Evolutionary conservation across 2,113 vertebrate species (phyloP), one percentile per base, ranked within the genome.

Genomic region (Chloropsis cyanopogon): DNA sequence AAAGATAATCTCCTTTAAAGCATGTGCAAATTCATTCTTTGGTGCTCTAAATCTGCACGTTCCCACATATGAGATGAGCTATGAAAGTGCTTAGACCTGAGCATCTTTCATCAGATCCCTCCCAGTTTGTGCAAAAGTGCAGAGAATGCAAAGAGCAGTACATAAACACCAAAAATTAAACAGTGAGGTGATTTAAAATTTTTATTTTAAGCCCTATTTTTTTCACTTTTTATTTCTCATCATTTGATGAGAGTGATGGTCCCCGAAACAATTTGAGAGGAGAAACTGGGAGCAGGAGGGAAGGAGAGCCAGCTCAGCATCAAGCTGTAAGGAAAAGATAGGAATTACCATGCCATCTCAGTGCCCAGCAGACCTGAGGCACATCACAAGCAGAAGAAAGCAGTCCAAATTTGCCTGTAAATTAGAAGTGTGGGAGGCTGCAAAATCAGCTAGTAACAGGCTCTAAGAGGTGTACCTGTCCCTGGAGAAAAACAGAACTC

Each of bases 291-390:
- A 86, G 49, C 37, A 80, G 78, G 47, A 90, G 35, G 54, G 50
- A 47, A 87, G 65, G 76, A 0, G 2, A 89, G 73, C 57, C 42
- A 82, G 50, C 61, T 80, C 89, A 93, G 59, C 53, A 82, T 28
- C 86, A 77, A 82, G 75, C 46, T 73, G 39, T 59, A 86, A 90
- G 42, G 56, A 66, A 79, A 85, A 77, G 21, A 77, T 39, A 76
- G 75, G 71, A 93, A 88, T 66, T 80, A n/a, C 44, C 12, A 11
- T 44, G 61, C 26, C 37, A 70, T 63, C 52, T 71, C 64, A 81
- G 41, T 90, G 72, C 76, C 88, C 68, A 88, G 79, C 56, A 94
- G 82, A 96, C 64, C 79, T 23, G 52, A 92, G 64, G 72, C 61
- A 83, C 35, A 76, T 69, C 50, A 54, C 12, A 78, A 68, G 57